Evolutionary conservation across 2,888 invertebrate species (phyloP).

Genomic region (Labia minor): DNA sequence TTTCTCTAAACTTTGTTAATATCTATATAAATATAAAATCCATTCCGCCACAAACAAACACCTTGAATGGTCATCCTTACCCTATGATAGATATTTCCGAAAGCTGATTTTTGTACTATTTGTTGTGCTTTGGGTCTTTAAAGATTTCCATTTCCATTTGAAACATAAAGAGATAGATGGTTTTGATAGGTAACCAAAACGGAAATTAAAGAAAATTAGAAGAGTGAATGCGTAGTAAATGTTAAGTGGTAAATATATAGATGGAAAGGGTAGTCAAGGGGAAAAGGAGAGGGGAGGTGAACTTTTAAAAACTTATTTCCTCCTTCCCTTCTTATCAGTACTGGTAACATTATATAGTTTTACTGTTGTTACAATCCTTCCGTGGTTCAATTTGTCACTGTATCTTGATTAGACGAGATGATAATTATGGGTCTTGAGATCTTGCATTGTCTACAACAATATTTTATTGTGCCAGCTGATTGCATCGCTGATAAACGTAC

Average conservation of each 20-base stretch:
- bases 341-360: not conserved
- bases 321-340: not conserved
- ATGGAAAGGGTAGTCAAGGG: not conserved
- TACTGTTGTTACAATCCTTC: not conserved
- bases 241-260: not conserved
- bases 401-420: not conserved
- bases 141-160: not conserved
- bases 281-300: not conserved
- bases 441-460: not conserved
- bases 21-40: no score
- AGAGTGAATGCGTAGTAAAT: constrained; percentile 1
- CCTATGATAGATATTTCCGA: no score
- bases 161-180: not conserved
- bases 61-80: no score
- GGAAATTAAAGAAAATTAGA: constrained; percentile 13
- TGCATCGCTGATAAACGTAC: no score
- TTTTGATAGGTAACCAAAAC: not conserved
- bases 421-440: not conserved
- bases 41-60: no score
- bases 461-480: not conserved
- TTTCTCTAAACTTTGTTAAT: no score
- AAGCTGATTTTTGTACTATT: no score
- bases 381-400: constrained; percentile 3
- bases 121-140: no score
- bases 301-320: constrained; percentile 8